These are phyloP conservation scores for Ericerus pela DNA, from an alignment of 1,140 invertebrate species.

Conservation along the genomic window DNA sequence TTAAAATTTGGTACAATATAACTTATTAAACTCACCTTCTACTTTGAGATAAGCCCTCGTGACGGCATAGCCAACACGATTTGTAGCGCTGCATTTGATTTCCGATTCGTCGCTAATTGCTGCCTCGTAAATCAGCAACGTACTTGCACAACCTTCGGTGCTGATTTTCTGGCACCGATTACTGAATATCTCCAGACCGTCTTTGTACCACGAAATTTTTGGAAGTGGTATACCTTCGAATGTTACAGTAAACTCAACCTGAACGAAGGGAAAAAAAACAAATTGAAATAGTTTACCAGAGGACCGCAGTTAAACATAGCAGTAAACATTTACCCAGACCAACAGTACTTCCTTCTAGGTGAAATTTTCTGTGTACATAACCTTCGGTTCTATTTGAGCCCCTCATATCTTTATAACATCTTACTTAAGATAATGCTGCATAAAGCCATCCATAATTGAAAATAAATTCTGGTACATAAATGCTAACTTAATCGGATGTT, in stretches of 20 bases:
- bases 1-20: no score
- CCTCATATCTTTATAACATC: no score
- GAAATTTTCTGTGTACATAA: no score
- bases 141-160: conserved; percentile 58
- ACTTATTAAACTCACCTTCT: no score
- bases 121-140: conserved; percentile 65
- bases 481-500: no score
- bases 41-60: conserved; percentile 54
- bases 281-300: background rate
- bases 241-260: conserved; percentile 63
- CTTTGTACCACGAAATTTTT: conserved; percentile 84
- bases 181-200: conserved; percentile 70
- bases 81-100: conserved; percentile 75
- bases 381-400: no score
- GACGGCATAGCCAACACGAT: conserved; percentile 59
- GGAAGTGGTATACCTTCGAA: conserved; percentile 69
- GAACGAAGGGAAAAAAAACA: background rate
- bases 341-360: no score
- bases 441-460: no score
- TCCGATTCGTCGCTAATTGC: conserved; percentile 65
- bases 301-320: background rate
- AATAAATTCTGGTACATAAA: no score
- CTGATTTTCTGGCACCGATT: conserved; percentile 59
- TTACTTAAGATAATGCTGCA: no score
- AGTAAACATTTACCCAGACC: no score